Evolutionary conservation across 2,113 vertebrate genomes (phyloP).

Genomic region (Proterorhinus semilunaris): DNA sequence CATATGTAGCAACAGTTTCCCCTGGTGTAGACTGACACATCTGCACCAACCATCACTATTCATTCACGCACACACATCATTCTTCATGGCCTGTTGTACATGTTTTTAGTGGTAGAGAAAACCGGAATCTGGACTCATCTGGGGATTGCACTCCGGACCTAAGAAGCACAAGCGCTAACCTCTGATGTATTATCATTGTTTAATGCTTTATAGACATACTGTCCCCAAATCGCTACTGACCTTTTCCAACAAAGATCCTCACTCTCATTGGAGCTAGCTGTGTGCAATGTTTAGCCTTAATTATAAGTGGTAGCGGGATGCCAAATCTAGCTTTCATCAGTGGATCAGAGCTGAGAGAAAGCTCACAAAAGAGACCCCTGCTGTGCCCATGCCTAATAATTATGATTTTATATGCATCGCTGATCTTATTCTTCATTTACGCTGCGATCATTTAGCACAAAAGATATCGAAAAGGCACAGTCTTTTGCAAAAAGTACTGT

Average conservation of each 20-base stretch:
- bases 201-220: constrained; percentile 4
- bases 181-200: constrained; percentile 5
- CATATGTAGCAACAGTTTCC: too few relatives aligned
- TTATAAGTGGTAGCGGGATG: constrained; percentile 62
- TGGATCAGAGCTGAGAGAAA: constrained; percentile 39
- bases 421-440: neutral
- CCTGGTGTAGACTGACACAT: too few relatives aligned
- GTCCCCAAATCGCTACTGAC: constrained; percentile 18
- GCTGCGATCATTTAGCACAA: neutral
- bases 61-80: too few relatives aligned
- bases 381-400: constrained; percentile 49
- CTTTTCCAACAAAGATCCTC: constrained; percentile 21
- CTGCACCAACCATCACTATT: too few relatives aligned
- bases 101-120: too few relatives aligned
- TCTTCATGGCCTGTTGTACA: too few relatives aligned
- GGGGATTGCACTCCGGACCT: too few relatives aligned
- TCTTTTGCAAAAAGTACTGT: neutral
- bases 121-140: too few relatives aligned
- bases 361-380: constrained; percentile 40
- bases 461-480: neutral
- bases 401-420: neutral
- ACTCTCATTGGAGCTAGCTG: constrained; percentile 47
- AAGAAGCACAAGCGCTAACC: too few relatives aligned
- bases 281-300: constrained; percentile 59
- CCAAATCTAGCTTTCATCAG: constrained; percentile 49